Percentiles rank a stretch among this genome's conserved stretches.
Evolutionary conservation across 2,888 invertebrate species (phyloP).

Genomic region (Noctuana brunneofusca): DNA sequence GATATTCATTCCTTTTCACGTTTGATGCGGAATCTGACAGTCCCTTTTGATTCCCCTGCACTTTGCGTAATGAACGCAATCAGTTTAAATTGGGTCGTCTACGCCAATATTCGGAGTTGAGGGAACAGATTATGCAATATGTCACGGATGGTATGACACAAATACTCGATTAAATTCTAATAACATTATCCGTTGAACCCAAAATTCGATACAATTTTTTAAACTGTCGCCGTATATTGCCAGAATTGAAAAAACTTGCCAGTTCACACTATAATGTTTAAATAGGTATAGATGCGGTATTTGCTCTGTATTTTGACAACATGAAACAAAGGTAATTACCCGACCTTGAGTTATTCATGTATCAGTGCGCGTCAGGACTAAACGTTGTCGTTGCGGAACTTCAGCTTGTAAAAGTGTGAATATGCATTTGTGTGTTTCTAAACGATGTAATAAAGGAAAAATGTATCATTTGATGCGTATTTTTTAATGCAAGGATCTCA

Average conservation of each 20-base stretch:
- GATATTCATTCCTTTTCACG: conserved; percentile 26
- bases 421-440: too few relatives aligned
- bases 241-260: neutral
- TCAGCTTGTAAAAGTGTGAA: too few relatives aligned
- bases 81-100: conserved; percentile 29
- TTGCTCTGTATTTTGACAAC: too few relatives aligned
- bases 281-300: too few relatives aligned
- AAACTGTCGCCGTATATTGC: neutral
- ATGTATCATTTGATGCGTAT: too few relatives aligned
- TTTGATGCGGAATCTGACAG: conserved; percentile 22
- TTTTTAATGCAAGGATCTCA: too few relatives aligned
- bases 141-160: conserved; percentile 17
- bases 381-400: too few relatives aligned
- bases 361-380: too few relatives aligned
- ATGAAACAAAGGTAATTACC: too few relatives aligned
- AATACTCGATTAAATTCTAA: conserved; percentile 19
- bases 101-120: conserved; percentile 11
- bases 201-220: neutral
- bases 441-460: too few relatives aligned
- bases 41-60: conserved; percentile 33
- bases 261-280: too few relatives aligned
- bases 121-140: conserved; percentile 24
- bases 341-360: too few relatives aligned
- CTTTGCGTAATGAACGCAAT: conserved; percentile 33
- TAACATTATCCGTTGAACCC: neutral